These are phyloP conservation scores for Danionella dracula DNA, from an alignment of 2,797 vertebrate genomes.

Conservation along the genomic window DNA sequence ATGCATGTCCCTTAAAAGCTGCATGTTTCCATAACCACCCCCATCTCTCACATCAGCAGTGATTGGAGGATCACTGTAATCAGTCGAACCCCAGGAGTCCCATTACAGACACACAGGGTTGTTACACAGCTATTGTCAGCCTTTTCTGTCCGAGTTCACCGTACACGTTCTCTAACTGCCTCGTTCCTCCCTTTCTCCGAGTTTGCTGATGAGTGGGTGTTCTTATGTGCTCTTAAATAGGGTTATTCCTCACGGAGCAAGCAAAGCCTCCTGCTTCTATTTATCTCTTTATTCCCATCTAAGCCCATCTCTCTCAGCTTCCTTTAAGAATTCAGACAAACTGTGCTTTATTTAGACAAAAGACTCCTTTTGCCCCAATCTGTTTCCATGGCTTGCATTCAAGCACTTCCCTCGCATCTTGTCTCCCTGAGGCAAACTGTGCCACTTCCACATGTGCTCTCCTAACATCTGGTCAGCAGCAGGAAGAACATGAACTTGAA, in stretches of 20 bases:
- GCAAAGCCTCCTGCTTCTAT: slow-evolving; percentile 6
- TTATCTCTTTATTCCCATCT: slow-evolving; percentile 8
- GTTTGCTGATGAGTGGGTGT: slow-evolving; percentile 25
- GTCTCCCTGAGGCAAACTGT: slow-evolving; percentile 12
- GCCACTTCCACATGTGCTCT: slow-evolving; percentile 24
- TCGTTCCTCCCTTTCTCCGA: neutral
- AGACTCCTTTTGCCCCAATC: neutral
- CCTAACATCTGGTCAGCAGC: slow-evolving; percentile 29
- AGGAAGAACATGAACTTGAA: slow-evolving; percentile 7
- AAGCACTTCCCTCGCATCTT: neutral
- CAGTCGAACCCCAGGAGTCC: slow-evolving; percentile 69
- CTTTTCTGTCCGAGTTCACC: slow-evolving; percentile 12
- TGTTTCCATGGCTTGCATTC: neutral
- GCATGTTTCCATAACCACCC: neutral
- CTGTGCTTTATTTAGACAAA: slow-evolving; percentile 13
- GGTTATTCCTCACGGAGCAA: slow-evolving; percentile 11
- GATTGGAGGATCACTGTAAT: slow-evolving; percentile 78
- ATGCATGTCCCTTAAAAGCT: no score
- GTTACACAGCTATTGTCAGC: slow-evolving; percentile 44
- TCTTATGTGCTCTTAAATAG: slow-evolving; percentile 20
- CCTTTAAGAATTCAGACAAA: slow-evolving; percentile 8
- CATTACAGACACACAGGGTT: slow-evolving; percentile 39
- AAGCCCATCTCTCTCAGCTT: slow-evolving; percentile 1
- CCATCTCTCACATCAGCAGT: slow-evolving; percentile 65
- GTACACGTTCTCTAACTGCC: neutral